phyloP scores from a whole-genome alignment of 2,797 vertebrate species.

The Danio albolineatus region DNA sequence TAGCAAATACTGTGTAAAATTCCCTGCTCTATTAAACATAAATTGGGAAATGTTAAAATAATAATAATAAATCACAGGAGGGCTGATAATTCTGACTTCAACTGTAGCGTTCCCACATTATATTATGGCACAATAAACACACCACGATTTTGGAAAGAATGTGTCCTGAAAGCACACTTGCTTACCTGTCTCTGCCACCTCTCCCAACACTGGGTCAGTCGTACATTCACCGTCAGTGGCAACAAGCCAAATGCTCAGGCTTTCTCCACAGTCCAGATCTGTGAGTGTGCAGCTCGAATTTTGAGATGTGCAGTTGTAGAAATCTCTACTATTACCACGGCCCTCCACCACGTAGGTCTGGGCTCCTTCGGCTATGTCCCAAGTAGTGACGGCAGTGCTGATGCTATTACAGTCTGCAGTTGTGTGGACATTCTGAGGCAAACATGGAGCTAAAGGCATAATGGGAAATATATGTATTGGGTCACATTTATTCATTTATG shows the following conservation, averaged over 20 bases:
- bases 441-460: slow-evolving; percentile 68
- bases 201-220: slow-evolving; percentile 69
- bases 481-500: not conserved
- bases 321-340: slow-evolving; percentile 68
- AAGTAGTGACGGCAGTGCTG: slow-evolving; percentile 67
- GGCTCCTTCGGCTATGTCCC: slow-evolving; percentile 76
- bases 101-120: not conserved
- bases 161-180: not conserved
- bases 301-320: slow-evolving; percentile 77
- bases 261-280: slow-evolving; percentile 76
- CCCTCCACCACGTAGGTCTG: slow-evolving; percentile 72
- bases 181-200: slow-evolving; percentile 75
- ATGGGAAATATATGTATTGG: not conserved
- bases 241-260: slow-evolving; percentile 76
- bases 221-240: slow-evolving; percentile 76
- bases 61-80: no score
- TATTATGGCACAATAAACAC: not conserved
- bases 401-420: slow-evolving; percentile 63
- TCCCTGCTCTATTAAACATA: no score
- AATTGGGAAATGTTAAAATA: no score
- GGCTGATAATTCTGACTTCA: no score
- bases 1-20: no score
- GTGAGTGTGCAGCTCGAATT: slow-evolving; percentile 72
- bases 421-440: slow-evolving; percentile 74
- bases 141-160: no score